Evolutionary conservation across 2,797 vertebrate species (phyloP).

Genomic region (Gymnoscopelus braueri): DNA sequence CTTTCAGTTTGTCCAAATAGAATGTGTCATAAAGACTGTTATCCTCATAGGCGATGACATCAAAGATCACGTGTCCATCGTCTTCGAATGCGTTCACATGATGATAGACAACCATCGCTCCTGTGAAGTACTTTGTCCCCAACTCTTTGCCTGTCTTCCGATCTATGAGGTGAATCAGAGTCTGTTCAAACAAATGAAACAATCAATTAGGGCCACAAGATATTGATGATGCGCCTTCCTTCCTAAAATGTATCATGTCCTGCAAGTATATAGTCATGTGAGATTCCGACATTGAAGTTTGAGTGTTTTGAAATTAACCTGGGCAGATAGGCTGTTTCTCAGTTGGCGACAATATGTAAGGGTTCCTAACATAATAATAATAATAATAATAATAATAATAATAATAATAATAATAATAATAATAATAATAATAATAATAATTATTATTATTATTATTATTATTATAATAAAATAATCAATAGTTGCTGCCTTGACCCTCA

Average conservation of each 20-base stretch:
- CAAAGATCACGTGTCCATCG: slow-evolving; percentile 86
- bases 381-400: too few species aligned
- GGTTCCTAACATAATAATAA: too few species aligned
- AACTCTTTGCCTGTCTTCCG: slow-evolving; percentile 86
- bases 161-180: slow-evolving; percentile 92
- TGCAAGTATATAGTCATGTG: too few species aligned
- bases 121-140: slow-evolving; percentile 83
- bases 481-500: slow-evolving; percentile 58
- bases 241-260: too few species aligned
- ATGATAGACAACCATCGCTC: slow-evolving; percentile 88
- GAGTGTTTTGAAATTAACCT: too few species aligned
- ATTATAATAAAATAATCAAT: too few species aligned
- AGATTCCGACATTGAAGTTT: too few species aligned
- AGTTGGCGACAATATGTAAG: too few species aligned
- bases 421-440: too few species aligned
- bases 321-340: too few species aligned
- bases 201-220: background rate
- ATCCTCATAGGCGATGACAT: slow-evolving; percentile 88
- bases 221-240: background rate
- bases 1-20: slow-evolving; percentile 86
- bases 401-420: too few species aligned
- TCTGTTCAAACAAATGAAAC: slow-evolving; percentile 75
- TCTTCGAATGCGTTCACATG: slow-evolving; percentile 95
- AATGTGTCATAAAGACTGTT: slow-evolving; percentile 91
- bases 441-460: too few species aligned